Base-by-base conservation (phyloP, 2,113 vertebrate species). In the Dipodomys spectabilis region DNA sequence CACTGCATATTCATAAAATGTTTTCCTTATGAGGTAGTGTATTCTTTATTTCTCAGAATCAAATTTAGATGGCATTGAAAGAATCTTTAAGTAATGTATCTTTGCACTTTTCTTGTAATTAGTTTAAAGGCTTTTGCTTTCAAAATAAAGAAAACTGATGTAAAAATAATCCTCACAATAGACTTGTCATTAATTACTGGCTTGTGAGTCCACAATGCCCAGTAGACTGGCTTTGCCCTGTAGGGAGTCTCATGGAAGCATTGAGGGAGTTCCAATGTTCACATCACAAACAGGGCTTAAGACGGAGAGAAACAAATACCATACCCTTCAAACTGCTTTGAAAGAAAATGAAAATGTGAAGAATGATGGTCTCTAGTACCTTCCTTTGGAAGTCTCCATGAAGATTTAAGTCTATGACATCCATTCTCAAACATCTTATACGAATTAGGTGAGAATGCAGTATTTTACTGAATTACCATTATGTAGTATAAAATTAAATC, bases 221-320 rank as follows among this genome's bases (percentile, higher is more conserved):
- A 75, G 16, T 44, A 82, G 82, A 64, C 0, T 88, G 23, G 72
- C 7, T 35, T 69, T 49, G 91, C 72, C 44, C 83, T 72, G 12
- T 5, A 87, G 77, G 88, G 94, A 87, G 44, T 83, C 32, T 78
- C 87, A 86, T 35, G 11, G 22, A 78, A 35, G 25, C 23, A 83
- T 62, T 91, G 45, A 79, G 77, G 91, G 82, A 95, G 1, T 79
- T 91, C 67, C 62, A 77, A 39, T 77, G 75, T 68, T 53, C 35
- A 35, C 13, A 79, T 91, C 53, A 60, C 12, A 86, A 68, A 67
- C 39, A 93, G 18, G 28, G 28, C 77, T 82, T 18, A 72, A 78
- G 57, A 65, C 65, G 0, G 18, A 39, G 82, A 57, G 13, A 78
- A 73, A 91, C 73, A 95, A 93, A 91, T 82, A 27, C 13, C 27